Base-by-base conservation (phyloP, 2,888 invertebrate genomes). In the Sinhomidia bicolor region DNA sequence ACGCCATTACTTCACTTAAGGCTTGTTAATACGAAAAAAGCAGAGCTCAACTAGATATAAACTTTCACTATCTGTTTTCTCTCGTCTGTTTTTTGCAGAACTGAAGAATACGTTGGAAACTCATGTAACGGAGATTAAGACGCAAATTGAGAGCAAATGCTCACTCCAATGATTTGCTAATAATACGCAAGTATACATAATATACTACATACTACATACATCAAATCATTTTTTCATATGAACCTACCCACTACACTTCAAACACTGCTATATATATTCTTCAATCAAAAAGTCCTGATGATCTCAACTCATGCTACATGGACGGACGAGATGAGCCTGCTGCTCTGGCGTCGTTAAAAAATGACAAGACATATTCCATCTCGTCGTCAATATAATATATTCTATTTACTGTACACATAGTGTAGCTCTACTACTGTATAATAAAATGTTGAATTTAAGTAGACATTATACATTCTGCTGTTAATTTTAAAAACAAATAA, bases 61-160 rank as follows among this genome's bases (percentile, higher is more conserved):
- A 47, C 26, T 74, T 12, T 26, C n/a, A 5, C 7, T 57, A n/a
- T n/a, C 57, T 20, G 9, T 57, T 32, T 36, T 26, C 14, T 82
- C 23, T 60, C 60, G 17, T 32, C 65, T 68, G 12, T 57, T 80
- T 90, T 93, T 96, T 97, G 93, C 97, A 98, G 98, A 98, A 95
- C 95, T 98, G 96, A 98, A 98, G 96, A 98, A 98, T 95, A 97
- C 97, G 95, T 96, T 98, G 96, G 98, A 98, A 95, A 97, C 97
- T 94, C 98, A 98, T 96, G 98, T 98, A 95, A 98, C 96, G 95
- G 98, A 98, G 96, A 95, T 98, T 94, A 98, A 98, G 95, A 96
- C 97, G 94, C 97, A 98, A 95, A 97, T 98, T 95, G 98, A 98
- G 96, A 98, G 97, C 95, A 98, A 97, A 95, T 98, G 98, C 95